These are phyloP conservation scores for Sebastes umbrosus DNA, from an alignment of 2,797 vertebrate genomes.

Conservation along the genomic window DNA sequence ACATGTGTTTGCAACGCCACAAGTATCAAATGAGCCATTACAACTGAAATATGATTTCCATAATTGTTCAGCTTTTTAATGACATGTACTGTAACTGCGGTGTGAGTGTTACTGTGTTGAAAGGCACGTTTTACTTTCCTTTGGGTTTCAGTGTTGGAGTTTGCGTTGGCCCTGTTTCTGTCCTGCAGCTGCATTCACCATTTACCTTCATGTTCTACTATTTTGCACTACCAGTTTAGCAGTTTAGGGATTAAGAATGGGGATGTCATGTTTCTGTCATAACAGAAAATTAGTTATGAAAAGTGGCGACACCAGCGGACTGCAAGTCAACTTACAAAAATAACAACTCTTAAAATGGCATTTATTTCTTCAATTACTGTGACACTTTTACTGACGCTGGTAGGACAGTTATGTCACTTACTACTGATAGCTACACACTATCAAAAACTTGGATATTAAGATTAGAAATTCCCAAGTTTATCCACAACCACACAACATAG, in stretches of 20 bases:
- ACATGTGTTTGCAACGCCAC: background rate
- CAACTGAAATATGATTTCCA: slow-evolving; percentile 42
- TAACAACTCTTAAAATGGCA: background rate
- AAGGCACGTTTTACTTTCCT: slow-evolving; percentile 39
- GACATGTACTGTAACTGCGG: slow-evolving; percentile 20
- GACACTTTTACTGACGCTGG: background rate
- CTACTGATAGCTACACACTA: background rate
- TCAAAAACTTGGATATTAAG: background rate
- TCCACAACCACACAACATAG: background rate
- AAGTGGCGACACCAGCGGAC: background rate
- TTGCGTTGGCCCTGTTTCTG: slow-evolving; percentile 22
- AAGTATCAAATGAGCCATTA: slow-evolving; percentile 37
- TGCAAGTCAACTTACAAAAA: background rate
- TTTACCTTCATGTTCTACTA: slow-evolving; percentile 17
- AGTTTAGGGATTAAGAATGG: background rate
- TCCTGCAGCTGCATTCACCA: slow-evolving; percentile 17
- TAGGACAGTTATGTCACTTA: background rate
- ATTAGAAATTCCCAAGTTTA: background rate
- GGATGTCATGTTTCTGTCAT: background rate
- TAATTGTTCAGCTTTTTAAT: slow-evolving; percentile 38
- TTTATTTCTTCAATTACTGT: background rate
- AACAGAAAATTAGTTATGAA: background rate
- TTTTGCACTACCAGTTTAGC: slow-evolving; percentile 3
- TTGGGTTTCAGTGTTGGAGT: slow-evolving; percentile 20
- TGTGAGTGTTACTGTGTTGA: slow-evolving; percentile 21